These are phyloP conservation scores for Antennarius maculatus DNA, from an alignment of 2,797 vertebrate species.

Conservation along the genomic window DNA sequence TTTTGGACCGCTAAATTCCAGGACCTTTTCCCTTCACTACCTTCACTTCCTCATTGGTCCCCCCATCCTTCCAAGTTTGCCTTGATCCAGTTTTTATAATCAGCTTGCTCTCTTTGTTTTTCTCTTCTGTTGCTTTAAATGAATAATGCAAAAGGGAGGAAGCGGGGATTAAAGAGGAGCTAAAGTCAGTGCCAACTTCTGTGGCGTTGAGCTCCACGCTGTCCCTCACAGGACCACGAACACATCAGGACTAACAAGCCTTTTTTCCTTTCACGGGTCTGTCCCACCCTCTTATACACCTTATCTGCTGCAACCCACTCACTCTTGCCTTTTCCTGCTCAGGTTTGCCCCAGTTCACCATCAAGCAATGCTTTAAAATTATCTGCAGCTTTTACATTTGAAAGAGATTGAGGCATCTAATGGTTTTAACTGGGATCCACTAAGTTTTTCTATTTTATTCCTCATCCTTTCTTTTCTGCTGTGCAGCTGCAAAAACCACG, in stretches of 20 bases:
- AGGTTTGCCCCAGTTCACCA: constrained; percentile 30
- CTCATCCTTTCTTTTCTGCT: too few species aligned
- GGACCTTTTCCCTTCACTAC: constrained; percentile 39
- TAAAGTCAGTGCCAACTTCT: constrained; percentile 70
- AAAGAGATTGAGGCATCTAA: too few species aligned
- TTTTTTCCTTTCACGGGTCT: constrained; percentile 33
- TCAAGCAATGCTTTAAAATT: constrained; percentile 26
- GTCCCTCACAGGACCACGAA: constrained; percentile 61
- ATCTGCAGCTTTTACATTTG: too few species aligned
- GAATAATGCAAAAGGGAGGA: constrained; percentile 74
- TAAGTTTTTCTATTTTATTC: too few species aligned
- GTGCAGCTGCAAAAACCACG: too few species aligned
- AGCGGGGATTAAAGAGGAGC: constrained; percentile 71
- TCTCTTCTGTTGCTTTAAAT: constrained; percentile 65
- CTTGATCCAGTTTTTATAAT: constrained; percentile 74
- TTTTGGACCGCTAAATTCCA: constrained; percentile 42
- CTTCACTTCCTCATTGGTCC: constrained; percentile 27
- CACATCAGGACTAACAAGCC: constrained; percentile 68
- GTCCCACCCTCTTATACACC: constrained; percentile 45
- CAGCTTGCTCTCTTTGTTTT: constrained; percentile 61
- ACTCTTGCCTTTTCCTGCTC: constrained; percentile 16
- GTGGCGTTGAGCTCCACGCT: constrained; percentile 49
- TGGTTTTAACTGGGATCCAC: too few species aligned
- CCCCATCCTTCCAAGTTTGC: constrained; percentile 38
- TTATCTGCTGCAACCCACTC: constrained; percentile 29